phyloP scores from a whole-genome alignment of 2,888 invertebrate genomes.

The Aspidapion aeneum region DNA sequence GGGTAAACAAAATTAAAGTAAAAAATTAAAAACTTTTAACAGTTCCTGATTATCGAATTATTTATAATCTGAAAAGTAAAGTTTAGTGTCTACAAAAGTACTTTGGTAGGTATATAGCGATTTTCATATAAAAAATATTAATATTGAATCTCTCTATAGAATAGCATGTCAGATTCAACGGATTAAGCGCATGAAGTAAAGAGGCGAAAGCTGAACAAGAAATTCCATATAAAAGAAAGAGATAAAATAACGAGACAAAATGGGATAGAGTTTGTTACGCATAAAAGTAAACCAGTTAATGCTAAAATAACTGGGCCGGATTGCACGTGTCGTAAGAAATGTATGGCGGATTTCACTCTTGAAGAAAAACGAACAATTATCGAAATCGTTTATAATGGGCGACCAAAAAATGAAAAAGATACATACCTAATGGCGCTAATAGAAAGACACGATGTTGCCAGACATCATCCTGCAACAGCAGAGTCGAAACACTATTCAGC shows the following conservation, averaged over 20 bases:
- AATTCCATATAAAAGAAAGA: not conserved
- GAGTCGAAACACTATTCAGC: constrained; percentile 6
- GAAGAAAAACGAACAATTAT: constrained; percentile 5
- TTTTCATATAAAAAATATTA: no score
- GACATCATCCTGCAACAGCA: constrained; percentile 9
- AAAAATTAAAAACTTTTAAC: no score
- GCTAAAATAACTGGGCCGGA: not conserved
- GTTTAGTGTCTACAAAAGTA: no score
- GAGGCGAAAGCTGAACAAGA: not conserved
- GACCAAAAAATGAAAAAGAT: constrained; percentile 13
- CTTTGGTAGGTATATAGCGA: no score
- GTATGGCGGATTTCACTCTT: not conserved
- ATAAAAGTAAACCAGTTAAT: not conserved
- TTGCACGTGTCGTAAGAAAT: no score
- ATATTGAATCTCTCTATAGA: no score
- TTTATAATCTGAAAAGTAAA: no score
- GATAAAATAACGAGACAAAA: no score
- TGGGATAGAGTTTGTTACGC: not conserved
- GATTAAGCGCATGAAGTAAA: not conserved
- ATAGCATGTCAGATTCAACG: not conserved
- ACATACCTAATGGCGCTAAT: constrained; percentile 8
- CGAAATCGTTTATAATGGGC: constrained; percentile 10
- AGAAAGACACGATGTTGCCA: constrained; percentile 14
- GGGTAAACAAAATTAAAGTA: no score
- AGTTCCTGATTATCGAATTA: no score